phyloP scores from a whole-genome alignment of 1,140 invertebrate genomes.

The Sipha flava region DNA sequence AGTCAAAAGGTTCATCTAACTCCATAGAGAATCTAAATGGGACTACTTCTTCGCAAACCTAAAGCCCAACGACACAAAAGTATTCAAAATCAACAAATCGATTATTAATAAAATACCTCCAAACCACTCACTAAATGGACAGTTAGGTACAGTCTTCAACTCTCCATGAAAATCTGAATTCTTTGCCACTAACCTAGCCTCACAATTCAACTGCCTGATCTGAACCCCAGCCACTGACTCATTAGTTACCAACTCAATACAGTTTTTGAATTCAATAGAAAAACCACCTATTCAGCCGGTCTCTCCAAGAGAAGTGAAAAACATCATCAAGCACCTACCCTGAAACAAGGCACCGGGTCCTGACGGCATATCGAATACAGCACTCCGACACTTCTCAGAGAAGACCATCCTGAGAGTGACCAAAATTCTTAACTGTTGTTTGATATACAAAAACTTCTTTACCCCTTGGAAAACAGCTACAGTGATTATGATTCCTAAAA shows the following conservation, averaged over 20 bases:
- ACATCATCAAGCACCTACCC: background rate
- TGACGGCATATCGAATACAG: background rate
- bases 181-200: background rate
- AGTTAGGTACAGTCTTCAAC: background rate
- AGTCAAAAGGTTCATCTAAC: background rate
- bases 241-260: background rate
- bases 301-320: background rate
- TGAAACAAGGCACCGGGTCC: background rate
- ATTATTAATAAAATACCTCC: background rate
- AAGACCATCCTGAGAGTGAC: background rate
- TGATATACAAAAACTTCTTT: background rate
- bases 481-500: slow-evolving; percentile 40
- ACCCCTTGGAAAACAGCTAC: slow-evolving; percentile 41
- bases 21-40: background rate
- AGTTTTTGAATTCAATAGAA: background rate
- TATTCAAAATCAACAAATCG: background rate
- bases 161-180: background rate
- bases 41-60: background rate
- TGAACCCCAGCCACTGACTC: background rate
- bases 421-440: background rate
- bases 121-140: background rate
- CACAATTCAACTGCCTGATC: background rate
- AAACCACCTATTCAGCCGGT: background rate
- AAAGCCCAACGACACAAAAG: background rate
- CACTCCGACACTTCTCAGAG: background rate